A percentile compares a stretch with the other conserved stretches of the same genome.
phyloP scores from a whole-genome alignment of 2,888 invertebrate genomes.

The Tetragonula carbonaria region DNA sequence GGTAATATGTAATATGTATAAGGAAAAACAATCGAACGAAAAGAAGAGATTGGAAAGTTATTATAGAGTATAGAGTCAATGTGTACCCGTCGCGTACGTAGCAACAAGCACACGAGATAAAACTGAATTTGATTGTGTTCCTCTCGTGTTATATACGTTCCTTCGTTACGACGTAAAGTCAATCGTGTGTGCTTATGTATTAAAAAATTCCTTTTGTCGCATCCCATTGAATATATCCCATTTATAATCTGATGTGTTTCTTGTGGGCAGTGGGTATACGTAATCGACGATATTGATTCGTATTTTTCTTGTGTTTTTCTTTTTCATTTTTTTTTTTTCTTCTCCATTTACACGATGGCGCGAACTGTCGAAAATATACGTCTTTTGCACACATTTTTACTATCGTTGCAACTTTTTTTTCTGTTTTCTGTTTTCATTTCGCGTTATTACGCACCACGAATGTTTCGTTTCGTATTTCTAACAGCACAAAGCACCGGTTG shows the following conservation, averaged over 20 bases:
- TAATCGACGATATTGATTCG: background rate
- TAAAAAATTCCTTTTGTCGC: background rate
- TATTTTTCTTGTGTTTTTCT: background rate
- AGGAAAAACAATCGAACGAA: slow-evolving; percentile 4
- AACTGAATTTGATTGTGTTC: background rate
- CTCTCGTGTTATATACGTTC: background rate
- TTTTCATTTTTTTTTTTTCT: background rate
- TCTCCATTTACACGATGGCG: background rate
- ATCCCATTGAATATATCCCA: background rate
- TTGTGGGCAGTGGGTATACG: background rate
- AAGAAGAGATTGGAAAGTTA: background rate
- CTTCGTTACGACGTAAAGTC: slow-evolving; percentile 35
- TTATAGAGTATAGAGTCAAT: background rate
- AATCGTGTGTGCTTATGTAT: slow-evolving; percentile 23
- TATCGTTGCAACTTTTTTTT: too few species aligned
- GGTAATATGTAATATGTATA: background rate
- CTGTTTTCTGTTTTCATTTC: background rate
- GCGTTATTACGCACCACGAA: background rate
- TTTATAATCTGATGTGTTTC: background rate
- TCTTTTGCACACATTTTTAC: background rate
- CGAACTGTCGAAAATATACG: background rate
- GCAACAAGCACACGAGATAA: background rate
- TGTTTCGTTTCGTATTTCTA: background rate
- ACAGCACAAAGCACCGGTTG: background rate
- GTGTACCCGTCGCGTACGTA: slow-evolving; percentile 1